Conservation (phyloP, 1,140 invertebrate species). For the Brachionus angularis region DNA sequence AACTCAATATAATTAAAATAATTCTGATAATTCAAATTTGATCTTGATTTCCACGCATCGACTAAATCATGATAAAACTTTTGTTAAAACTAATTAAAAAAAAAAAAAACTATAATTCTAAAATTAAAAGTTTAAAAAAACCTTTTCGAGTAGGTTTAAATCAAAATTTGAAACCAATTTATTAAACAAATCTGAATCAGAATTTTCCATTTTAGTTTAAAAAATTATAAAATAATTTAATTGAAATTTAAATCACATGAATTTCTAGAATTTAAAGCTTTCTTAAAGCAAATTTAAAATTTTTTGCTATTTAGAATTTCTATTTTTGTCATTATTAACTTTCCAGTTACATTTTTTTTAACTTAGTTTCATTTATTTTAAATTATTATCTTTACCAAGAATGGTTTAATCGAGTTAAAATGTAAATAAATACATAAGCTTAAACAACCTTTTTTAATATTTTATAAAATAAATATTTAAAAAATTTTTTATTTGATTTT, state of each 20-base stretch:
- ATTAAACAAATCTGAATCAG: not conserved
- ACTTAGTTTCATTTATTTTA: too few relatives aligned
- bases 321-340: not conserved
- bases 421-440: too few relatives aligned
- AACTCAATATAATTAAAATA: constrained; percentile 23
- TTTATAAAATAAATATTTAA: too few relatives aligned
- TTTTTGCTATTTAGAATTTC: not conserved
- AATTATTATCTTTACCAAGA: too few relatives aligned
- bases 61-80: constrained; percentile 12
- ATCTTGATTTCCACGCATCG: not conserved
- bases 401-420: too few relatives aligned
- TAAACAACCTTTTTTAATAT: too few relatives aligned
- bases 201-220: not conserved
- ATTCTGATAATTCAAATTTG: not conserved
- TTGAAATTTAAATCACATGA: constrained; percentile 12
- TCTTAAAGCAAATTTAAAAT: not conserved
- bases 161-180: constrained; percentile 11
- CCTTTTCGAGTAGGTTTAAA: not conserved
- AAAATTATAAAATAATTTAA: not conserved
- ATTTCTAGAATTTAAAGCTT: not conserved
- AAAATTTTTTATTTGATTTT: too few relatives aligned
- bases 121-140: not conserved
- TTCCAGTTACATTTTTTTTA: too few relatives aligned
- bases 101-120: not conserved
- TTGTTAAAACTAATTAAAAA: not conserved